Evolutionary conservation across 2,113 vertebrate genomes (phyloP), one percentile per base, ranked within the genome.

Genomic region (Vidua chalybeata): DNA sequence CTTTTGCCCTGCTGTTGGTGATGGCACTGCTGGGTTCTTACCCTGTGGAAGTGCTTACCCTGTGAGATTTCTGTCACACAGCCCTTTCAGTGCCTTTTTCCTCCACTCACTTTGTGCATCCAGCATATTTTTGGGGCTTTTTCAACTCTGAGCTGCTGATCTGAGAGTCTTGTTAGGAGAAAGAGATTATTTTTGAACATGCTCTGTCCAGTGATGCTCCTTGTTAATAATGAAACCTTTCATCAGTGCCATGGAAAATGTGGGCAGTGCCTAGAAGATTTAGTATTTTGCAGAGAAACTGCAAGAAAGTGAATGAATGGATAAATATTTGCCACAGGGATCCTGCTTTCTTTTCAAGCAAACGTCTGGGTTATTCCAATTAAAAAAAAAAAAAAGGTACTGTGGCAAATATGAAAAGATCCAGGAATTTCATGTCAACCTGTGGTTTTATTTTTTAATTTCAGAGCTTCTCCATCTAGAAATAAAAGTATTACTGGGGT

Each of bases 41-140:
- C 18, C 11, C 39, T 30, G 6, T 8, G 55, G 37, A 6, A 8
- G 33, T 23, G 54, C 23, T 35, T 18, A 15, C 17, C 7, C 45
- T 33, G 7, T 9, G 59, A 24, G 9, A 9, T 49, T 54, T 51
- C 45, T 67, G 31, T 10, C 59, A 46, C 7, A 7, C 51, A 69
- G 19, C 63, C 26, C 30, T 77, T 23, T 15, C 2, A 1, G 13
- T 43, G 55, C 21, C 33, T 71, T 73, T 84, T 21, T 22, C 19
- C 22, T 68, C 21, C 24, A 8, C 18, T 59, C 67, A 28, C 39
- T 72, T n/a, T 3, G 0, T 16, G 6, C 30, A 6, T 1, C 2
- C 1, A 1, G 27, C 21, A 48, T 9, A 8, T 48, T 22, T 88
- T 39, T 19, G 13, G 33, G 58, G 31, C 4, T 15, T 61, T 94